These are phyloP conservation scores for Asobara japonica DNA, from an alignment of 1,140 invertebrate species.

Conservation along the genomic window DNA sequence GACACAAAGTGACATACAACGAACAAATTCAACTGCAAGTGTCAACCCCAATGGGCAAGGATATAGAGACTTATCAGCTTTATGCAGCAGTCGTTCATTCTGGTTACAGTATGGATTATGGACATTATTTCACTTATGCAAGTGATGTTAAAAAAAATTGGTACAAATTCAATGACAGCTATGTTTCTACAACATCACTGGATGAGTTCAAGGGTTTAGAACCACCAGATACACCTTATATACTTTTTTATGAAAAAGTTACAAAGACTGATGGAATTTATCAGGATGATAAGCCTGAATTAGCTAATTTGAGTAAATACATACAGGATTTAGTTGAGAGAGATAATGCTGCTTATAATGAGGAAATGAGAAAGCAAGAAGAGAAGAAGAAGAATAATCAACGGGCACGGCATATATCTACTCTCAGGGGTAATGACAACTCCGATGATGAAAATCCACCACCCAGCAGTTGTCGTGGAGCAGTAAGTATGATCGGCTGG, in stretches of 20 bases:
- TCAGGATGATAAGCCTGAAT: slow-evolving; percentile 53
- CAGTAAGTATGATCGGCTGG: slow-evolving; percentile 45
- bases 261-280: slow-evolving; percentile 36
- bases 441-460: slow-evolving; percentile 58
- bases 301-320: slow-evolving; percentile 58
- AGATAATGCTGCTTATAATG: slow-evolving; percentile 52
- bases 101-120: slow-evolving; percentile 82
- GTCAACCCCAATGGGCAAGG: slow-evolving; percentile 54
- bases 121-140: slow-evolving; percentile 88
- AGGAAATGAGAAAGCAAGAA: slow-evolving; percentile 55
- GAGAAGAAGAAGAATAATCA: slow-evolving; percentile 40
- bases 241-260: slow-evolving; percentile 76
- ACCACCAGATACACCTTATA: slow-evolving; percentile 82
- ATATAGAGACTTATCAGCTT: slow-evolving; percentile 71
- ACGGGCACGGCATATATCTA: slow-evolving; percentile 23
- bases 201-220: slow-evolving; percentile 73
- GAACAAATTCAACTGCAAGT: slow-evolving; percentile 68
- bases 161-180: slow-evolving; percentile 85
- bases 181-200: slow-evolving; percentile 72
- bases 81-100: slow-evolving; percentile 87
- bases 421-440: slow-evolving; percentile 45
- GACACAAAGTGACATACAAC: slow-evolving; percentile 75
- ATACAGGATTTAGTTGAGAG: slow-evolving; percentile 64
- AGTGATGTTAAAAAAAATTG: slow-evolving; percentile 75
- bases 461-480: slow-evolving; percentile 53